These are phyloP conservation scores for Eurytoma adleriae DNA, from an alignment of 2,888 invertebrate genomes.

Conservation along the genomic window DNA sequence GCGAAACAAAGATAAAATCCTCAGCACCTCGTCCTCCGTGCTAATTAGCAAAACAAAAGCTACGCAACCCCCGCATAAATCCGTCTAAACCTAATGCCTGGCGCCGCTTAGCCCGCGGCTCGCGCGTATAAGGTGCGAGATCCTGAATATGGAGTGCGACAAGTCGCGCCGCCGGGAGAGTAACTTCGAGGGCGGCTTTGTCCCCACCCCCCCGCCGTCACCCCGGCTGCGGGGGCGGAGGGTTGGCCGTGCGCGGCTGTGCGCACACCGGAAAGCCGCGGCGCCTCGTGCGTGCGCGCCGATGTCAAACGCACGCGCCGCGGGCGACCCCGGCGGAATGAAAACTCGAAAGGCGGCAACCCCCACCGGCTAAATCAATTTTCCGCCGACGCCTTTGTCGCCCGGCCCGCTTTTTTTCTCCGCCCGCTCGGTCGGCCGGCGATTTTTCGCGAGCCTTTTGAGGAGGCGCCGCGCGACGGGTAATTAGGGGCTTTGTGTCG, in stretches of 20 bases:
- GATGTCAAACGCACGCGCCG: slow-evolving; percentile 45
- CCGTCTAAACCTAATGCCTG: too few species aligned
- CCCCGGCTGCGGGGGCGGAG: background rate
- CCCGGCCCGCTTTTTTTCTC: background rate
- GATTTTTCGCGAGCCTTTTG: too few species aligned
- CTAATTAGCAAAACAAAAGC: too few species aligned
- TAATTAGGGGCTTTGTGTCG: too few species aligned
- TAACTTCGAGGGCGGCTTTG: slow-evolving; percentile 27
- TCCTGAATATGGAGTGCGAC: slow-evolving; percentile 27
- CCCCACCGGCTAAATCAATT: slow-evolving; percentile 67
- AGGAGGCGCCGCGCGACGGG: too few species aligned
- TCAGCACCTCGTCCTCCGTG: too few species aligned
- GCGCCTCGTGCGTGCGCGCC: slow-evolving; percentile 15
- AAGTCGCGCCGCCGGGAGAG: slow-evolving; percentile 16
- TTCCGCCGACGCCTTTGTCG: slow-evolving; percentile 2
- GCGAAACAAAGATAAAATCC: too few species aligned
- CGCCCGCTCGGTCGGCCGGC: too few species aligned
- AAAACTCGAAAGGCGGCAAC: slow-evolving; percentile 70
- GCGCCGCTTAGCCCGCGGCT: background rate
- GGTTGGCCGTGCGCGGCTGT: background rate
- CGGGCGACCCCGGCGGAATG: slow-evolving; percentile 58
- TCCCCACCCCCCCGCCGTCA: background rate
- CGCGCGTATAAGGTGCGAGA: slow-evolving; percentile 19
- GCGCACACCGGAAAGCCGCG: background rate
- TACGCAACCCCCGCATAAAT: too few species aligned